Evolutionary conservation across 2,113 vertebrate genomes (phyloP).

Genomic region (Mellivora capensis): DNA sequence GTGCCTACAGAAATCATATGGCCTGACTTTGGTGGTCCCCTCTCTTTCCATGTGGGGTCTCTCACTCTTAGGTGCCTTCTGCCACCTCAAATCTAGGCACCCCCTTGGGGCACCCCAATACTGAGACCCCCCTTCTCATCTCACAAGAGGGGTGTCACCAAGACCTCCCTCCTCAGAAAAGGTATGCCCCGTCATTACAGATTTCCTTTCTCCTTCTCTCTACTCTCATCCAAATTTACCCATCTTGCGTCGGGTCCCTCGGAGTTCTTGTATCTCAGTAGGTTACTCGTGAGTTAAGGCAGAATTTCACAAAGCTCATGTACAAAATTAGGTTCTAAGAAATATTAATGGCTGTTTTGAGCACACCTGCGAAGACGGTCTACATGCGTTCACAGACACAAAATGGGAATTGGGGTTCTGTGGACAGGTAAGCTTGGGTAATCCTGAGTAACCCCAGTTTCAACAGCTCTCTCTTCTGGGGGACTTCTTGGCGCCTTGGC

Average conservation of each 20-base stretch:
- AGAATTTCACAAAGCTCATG: neutral
- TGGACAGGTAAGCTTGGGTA: neutral
- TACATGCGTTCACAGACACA: neutral
- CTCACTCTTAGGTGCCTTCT: neutral
- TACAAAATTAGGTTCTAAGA: neutral
- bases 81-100: neutral
- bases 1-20: neutral
- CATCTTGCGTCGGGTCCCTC: neutral
- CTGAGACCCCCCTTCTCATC: neutral
- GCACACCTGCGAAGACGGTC: neutral
- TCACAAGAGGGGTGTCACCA: neutral
- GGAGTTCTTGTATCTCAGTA: neutral
- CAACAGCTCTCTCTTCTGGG: neutral
- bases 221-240: neutral
- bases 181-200: neutral
- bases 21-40: neutral
- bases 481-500: neutral
- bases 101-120: accelerated
- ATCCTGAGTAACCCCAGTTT: neutral
- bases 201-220: neutral
- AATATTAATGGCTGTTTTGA: neutral
- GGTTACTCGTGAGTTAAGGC: neutral
- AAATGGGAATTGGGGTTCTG: accelerated
- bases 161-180: neutral
- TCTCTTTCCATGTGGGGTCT: neutral